phyloP scores from a whole-genome alignment of 2,888 invertebrate genomes.

The Ormyrus thymus region DNA sequence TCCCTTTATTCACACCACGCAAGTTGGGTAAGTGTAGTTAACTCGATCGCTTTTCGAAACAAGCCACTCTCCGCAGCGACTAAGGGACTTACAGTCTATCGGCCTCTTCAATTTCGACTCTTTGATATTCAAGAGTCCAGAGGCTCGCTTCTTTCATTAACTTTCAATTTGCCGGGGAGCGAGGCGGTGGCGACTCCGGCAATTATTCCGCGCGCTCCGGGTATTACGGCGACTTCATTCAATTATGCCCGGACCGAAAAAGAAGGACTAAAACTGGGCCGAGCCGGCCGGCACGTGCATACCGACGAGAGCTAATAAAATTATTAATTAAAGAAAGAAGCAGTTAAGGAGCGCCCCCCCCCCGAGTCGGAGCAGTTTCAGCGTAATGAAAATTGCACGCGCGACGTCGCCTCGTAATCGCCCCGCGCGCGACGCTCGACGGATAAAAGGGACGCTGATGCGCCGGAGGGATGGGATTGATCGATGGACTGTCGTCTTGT shows the following conservation, averaged over 20 bases:
- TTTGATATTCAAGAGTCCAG: constrained; percentile 17
- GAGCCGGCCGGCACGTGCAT: not conserved
- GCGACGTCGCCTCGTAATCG: too few relatives aligned
- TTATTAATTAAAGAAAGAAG: constrained; percentile 52
- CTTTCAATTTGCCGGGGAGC: constrained; percentile 41
- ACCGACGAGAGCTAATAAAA: constrained; percentile 29
- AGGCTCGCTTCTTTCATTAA: constrained; percentile 41
- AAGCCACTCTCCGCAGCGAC: not conserved
- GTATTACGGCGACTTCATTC: constrained; percentile 43
- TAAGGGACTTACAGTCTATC: not conserved
- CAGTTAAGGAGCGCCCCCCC: constrained; percentile 16
- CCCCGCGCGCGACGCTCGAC: not conserved
- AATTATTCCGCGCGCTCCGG: constrained; percentile 41
- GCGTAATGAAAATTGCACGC: constrained; percentile 43
- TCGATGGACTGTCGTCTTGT: not conserved
- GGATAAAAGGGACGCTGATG: not conserved
- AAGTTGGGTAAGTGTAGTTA: not conserved
- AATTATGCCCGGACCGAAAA: constrained; percentile 35
- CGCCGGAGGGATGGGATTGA: not conserved
- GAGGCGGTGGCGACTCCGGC: constrained; percentile 12
- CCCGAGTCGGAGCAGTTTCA: not conserved
- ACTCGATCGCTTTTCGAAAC: not conserved
- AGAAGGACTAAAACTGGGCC: not conserved
- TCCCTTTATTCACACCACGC: too few relatives aligned
- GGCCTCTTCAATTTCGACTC: constrained; percentile 11